Conservation (phyloP, 2,797 vertebrate species). For the Numenius phaeopus region DNA sequence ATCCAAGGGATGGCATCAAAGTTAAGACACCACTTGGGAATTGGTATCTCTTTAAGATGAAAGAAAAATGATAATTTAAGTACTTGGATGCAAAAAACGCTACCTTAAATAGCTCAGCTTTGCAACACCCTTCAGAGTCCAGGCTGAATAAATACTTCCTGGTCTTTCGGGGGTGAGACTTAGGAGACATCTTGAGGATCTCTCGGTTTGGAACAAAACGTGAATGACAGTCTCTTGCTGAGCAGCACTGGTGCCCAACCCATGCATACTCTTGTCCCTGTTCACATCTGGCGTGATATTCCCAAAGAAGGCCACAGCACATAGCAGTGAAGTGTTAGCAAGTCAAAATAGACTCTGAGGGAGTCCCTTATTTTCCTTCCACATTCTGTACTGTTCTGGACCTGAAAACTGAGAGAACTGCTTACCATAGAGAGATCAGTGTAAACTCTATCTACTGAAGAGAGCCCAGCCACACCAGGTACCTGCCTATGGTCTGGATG, state of each 20-base stretch:
- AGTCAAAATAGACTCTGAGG: neutral
- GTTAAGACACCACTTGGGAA: neutral
- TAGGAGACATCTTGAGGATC: neutral
- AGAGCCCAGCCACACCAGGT: neutral
- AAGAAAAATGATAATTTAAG: neutral
- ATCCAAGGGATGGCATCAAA: rapidly evolving
- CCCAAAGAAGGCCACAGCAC: neutral
- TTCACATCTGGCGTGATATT: neutral
- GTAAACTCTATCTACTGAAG: neutral
- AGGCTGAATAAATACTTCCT: neutral
- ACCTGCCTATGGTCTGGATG: neutral
- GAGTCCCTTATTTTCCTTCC: neutral
- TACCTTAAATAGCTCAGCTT: neutral
- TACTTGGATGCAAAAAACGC: neutral
- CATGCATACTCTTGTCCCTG: neutral
- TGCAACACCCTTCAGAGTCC: neutral
- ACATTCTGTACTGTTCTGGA: neutral
- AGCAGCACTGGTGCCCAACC: neutral
- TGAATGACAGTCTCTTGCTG: neutral
- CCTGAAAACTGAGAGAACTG: neutral
- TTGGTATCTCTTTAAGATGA: neutral
- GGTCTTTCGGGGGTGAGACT: neutral
- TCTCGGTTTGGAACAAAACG: neutral
- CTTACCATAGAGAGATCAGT: neutral
- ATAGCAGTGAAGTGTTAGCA: neutral